Evolutionary conservation across 2,113 vertebrate species (phyloP), one percentile per base, ranked within the genome.

Genomic region (Syngnathus floridae): DNA sequence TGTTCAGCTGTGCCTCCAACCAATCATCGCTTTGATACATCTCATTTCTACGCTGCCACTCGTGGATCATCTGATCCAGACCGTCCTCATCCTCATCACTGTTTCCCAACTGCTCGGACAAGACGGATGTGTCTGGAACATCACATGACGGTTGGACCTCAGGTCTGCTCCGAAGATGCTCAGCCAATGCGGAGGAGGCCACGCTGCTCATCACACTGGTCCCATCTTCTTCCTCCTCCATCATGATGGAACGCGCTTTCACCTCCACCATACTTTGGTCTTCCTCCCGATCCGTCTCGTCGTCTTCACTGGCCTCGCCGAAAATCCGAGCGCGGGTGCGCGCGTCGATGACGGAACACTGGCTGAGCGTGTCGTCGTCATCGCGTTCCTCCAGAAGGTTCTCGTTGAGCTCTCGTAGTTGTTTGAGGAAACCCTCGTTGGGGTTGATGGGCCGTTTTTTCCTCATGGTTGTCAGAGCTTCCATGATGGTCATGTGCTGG

Each of bases 381-480:
- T 93, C 93, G 0, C 95, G 86, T 66, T 99, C 95, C 71, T 96
- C 94, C 89, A 95, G 70, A 62, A 99, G 77, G 8, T 80, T 90
- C 81, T 99, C 96, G 0, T 98, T 99, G 70, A 99, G 87, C 45
- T 95, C 90, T 10, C 97, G 88, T 19, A 99, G 91, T 87, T 99
- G 97, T 87, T 93, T 95, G 56, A 99, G 84, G 85, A 99, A 99
- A 67, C 94, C 94, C 0, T 96, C 95, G 0, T 99, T 99, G 75
- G 97, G 97, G 78, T 90, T 91, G 87, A 99, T 92, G 70, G 95
- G 84, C 0, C 97, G 91, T 65, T 95, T 96, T 77, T 91, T 93
- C 58, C 95, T 90, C 52, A 99, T 75, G 0, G 93, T 88, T 64
- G 92, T 92, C 78, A 99, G 73, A 0, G 96, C 95, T 68, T 99